Percentiles rank a stretch among this genome's conserved stretches.
phyloP scores from a whole-genome alignment of 2,888 invertebrate genomes.

The Gandaritis pyraliata region DNA sequence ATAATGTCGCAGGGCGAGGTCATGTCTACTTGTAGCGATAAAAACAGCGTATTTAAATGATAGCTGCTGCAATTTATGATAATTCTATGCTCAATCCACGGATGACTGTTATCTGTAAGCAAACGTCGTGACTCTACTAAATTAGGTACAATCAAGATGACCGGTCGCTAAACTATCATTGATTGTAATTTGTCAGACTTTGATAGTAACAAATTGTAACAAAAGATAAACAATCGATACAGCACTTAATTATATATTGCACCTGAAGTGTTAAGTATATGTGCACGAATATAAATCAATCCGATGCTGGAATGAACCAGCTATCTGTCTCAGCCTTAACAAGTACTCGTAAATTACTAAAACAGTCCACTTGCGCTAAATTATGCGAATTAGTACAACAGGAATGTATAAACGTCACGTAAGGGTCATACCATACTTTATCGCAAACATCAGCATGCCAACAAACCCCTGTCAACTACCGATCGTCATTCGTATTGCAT shows the following conservation, averaged over 20 bases:
- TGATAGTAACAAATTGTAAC: too few species aligned
- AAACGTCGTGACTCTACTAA: too few species aligned
- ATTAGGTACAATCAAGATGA: too few species aligned
- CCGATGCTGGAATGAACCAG: constrained; percentile 12
- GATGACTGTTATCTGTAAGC: too few species aligned
- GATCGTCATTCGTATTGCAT: too few species aligned
- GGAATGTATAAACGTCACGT: constrained; percentile 29
- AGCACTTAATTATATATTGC: too few species aligned
- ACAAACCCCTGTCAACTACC: not conserved
- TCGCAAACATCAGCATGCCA: not conserved
- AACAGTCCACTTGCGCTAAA: constrained; percentile 38
- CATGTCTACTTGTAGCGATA: constrained; percentile 23
- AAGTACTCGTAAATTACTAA: constrained; percentile 30
- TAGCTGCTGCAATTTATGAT: constrained; percentile 9
- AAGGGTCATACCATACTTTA: constrained; percentile 17
- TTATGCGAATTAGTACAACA: constrained; percentile 39
- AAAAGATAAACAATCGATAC: too few species aligned
- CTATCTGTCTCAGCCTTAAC: not conserved
- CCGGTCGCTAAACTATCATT: too few species aligned
- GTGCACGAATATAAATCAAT: too few species aligned
- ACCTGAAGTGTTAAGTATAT: too few species aligned
- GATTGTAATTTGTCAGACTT: too few species aligned
- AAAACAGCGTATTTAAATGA: constrained; percentile 1
- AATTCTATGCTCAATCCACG: too few species aligned
- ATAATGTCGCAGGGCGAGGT: constrained; percentile 33